Evolutionary conservation across 2,113 vertebrate species (phyloP).

Genomic region (Sinocyclocheilus maitianheensis): DNA sequence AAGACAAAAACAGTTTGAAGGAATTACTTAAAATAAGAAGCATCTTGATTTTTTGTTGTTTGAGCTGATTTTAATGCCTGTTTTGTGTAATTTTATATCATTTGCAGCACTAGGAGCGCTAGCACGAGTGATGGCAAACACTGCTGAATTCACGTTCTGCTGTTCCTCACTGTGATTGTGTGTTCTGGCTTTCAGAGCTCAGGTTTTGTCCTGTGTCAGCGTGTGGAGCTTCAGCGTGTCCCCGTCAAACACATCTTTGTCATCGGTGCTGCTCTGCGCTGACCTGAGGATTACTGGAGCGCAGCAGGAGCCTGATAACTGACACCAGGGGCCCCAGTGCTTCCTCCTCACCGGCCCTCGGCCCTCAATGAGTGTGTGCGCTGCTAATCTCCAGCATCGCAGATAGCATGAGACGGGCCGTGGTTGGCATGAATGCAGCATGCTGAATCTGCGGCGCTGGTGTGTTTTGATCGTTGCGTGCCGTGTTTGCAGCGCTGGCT

Average conservation of each 20-base stretch:
- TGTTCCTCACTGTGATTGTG: background rate
- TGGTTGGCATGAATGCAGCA: conserved; percentile 45
- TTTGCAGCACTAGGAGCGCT: background rate
- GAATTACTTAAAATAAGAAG: too few relatives aligned
- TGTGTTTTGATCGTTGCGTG: conserved; percentile 69
- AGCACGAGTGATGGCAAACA: background rate
- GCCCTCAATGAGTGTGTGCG: conserved; percentile 64
- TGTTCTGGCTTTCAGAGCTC: background rate
- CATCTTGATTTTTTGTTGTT: too few relatives aligned
- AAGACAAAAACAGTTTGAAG: too few relatives aligned
- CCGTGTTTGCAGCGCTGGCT: conserved; percentile 58
- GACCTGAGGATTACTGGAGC: conserved; percentile 63
- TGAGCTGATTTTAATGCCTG: background rate
- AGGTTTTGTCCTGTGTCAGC: background rate
- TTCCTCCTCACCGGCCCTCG: background rate
- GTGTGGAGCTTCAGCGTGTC: background rate
- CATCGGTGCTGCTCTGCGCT: background rate
- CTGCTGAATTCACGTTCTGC: too few relatives aligned
- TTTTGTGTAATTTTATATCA: background rate
- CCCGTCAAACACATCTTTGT: background rate
- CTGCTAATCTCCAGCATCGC: conserved; percentile 72
- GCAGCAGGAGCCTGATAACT: conserved; percentile 75
- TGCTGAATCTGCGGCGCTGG: conserved; percentile 58
- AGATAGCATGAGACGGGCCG: conserved; percentile 65
- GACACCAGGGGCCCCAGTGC: conserved; percentile 68